Percentiles rank a stretch among this genome's conserved stretches.
These are phyloP conservation scores for Torymus tubicola DNA, from an alignment of 2,888 invertebrate genomes.

Conservation along the genomic window DNA sequence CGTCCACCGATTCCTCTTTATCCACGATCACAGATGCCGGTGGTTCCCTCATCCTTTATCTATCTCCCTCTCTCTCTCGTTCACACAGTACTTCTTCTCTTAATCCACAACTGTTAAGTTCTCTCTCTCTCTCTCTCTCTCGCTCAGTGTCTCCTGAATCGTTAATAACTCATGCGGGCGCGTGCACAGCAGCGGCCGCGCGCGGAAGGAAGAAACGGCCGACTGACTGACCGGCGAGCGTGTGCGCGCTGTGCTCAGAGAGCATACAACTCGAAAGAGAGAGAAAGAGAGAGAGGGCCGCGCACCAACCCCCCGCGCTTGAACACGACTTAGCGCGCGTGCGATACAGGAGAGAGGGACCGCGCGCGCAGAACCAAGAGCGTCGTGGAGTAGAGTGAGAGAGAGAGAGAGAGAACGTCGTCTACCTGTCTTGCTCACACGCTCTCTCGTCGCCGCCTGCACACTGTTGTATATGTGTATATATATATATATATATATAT, in stretches of 20 bases:
- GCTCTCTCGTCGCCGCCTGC: background rate
- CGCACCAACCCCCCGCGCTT: conserved; percentile 27
- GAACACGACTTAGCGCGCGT: background rate
- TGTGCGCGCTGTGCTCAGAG: conserved; percentile 30
- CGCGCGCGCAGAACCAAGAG: background rate
- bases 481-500: too few species aligned
- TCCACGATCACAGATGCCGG: background rate
- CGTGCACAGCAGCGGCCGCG: background rate
- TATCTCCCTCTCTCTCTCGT: conserved; percentile 3
- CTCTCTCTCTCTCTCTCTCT: conserved; percentile 24
- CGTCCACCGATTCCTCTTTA: background rate
- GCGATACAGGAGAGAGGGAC: conserved; percentile 23
- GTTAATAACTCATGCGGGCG: conserved; percentile 14
- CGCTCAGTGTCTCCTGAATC: background rate
- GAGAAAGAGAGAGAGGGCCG: conserved; percentile 22
- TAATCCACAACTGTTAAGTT: background rate
- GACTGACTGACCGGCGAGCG: conserved; percentile 43
- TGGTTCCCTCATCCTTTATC: conserved; percentile 29
- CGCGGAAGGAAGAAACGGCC: conserved; percentile 45
- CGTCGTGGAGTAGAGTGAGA: background rate
- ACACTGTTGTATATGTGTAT: too few species aligned
- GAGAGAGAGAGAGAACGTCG: conserved; percentile 27
- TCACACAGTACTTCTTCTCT: background rate
- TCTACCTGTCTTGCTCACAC: conserved; percentile 35
- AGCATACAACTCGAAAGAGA: background rate